Conservation (phyloP, 2,888 invertebrate species). For the Dolichopus griseipennis region DNA sequence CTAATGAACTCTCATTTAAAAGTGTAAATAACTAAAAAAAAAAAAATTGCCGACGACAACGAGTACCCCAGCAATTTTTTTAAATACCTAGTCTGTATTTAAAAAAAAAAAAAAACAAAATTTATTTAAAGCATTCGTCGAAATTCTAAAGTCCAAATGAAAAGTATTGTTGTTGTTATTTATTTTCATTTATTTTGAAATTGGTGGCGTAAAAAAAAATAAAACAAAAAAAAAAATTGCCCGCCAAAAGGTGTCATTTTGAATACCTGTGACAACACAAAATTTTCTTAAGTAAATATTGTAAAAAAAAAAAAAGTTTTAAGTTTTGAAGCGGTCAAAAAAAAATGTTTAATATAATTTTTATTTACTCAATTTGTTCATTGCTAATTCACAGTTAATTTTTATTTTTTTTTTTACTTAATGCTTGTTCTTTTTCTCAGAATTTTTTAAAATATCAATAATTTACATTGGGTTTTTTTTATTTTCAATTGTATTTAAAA, state of each 20-base stretch:
- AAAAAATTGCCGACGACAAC: neutral
- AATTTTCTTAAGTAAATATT: conserved; percentile 1
- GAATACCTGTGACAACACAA: neutral
- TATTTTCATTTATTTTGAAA: neutral
- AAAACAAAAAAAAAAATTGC: neutral
- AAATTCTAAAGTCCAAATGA: neutral
- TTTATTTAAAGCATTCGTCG: neutral
- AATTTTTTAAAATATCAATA: neutral
- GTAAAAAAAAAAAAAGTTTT: neutral
- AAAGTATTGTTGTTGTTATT: neutral
- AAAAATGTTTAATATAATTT: neutral
- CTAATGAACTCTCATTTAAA: too few relatives aligned
- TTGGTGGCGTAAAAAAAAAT: neutral
- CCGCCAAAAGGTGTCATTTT: conserved; percentile 1
- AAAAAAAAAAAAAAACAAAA: neutral
- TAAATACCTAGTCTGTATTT: neutral
- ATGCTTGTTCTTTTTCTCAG: neutral
- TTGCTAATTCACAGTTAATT: neutral
- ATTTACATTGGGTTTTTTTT: neutral
- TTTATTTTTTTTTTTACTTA: neutral
- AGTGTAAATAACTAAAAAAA: too few relatives aligned
- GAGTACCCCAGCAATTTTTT: too few relatives aligned
- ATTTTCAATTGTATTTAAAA: too few relatives aligned
- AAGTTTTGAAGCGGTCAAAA: neutral
- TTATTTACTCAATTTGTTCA: neutral